Conservation (phyloP, 37 sponge, comb jelly and placozoan genomes). For the Chondrilla cf. caribensis region DNA sequence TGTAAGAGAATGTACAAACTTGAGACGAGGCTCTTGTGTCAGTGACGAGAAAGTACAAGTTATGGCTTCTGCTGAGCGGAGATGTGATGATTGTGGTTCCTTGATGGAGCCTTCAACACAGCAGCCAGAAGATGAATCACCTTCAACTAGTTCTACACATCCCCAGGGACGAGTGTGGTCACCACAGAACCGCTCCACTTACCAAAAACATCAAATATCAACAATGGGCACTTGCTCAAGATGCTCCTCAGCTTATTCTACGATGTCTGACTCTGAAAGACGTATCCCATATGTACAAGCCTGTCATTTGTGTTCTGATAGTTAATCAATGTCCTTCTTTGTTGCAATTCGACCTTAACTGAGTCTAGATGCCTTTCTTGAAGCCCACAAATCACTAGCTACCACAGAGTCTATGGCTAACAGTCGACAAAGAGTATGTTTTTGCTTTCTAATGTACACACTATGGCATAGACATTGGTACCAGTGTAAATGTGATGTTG, state of each 20-base stretch:
- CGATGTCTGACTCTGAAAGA: constrained; percentile 41
- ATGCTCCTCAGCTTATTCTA: constrained; percentile 64
- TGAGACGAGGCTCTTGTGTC: background rate
- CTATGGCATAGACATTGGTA: too few relatives aligned
- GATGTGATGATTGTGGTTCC: background rate
- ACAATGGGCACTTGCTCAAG: background rate
- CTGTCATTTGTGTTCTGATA: background rate
- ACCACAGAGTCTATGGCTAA: too few relatives aligned
- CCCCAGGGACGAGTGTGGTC: background rate
- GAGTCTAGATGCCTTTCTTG: background rate
- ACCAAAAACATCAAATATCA: background rate
- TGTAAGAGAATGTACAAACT: background rate
- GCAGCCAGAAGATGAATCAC: background rate
- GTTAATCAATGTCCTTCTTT: too few relatives aligned
- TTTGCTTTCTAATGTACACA: too few relatives aligned
- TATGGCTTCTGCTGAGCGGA: too few relatives aligned
- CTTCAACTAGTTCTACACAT: background rate
- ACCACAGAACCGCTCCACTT: background rate
- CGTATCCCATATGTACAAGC: constrained; percentile 3
- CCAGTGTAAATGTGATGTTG: background rate
- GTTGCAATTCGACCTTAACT: background rate
- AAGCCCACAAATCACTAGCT: too few relatives aligned
- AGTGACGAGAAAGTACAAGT: too few relatives aligned
- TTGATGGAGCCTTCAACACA: background rate
- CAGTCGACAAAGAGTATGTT: too few relatives aligned